Percentiles rank a stretch among this genome's conserved stretches.
Conservation (phyloP, 2,888 invertebrate genomes). For the Chesias legatella region DNA sequence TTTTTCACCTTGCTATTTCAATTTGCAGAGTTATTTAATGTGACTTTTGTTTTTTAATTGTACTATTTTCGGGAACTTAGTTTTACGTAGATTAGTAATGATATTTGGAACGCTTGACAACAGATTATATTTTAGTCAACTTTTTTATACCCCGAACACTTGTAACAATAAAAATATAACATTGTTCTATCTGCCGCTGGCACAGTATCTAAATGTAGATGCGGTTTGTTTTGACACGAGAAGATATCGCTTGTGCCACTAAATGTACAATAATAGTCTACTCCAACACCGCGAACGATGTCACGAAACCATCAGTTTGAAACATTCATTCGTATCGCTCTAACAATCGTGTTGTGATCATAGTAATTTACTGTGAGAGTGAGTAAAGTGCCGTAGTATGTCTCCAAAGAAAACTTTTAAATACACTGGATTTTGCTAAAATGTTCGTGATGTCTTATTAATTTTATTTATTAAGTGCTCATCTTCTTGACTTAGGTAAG, state of each 20-base stretch:
- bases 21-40: not conserved
- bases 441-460: too few species aligned
- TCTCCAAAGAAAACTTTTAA: too few species aligned
- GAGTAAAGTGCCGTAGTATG: conserved; percentile 4
- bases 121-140: too few species aligned
- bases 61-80: not conserved
- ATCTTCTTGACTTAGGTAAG: too few species aligned
- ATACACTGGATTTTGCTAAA: too few species aligned
- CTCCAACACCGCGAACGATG: conserved; percentile 35
- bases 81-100: not conserved
- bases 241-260: conserved; percentile 33
- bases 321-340: conserved; percentile 40
- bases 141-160: not conserved
- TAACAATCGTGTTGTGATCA: conserved; percentile 28
- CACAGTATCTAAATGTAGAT: conserved; percentile 25
- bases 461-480: too few species aligned
- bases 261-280: conserved; percentile 30
- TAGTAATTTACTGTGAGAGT: conserved; percentile 6
- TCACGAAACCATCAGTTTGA: conserved; percentile 53
- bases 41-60: not conserved
- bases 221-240: conserved; percentile 27
- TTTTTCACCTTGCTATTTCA: not conserved
- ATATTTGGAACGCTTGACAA: too few species aligned
- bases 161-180: conserved; percentile 9
- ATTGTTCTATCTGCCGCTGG: conserved; percentile 9